A percentile compares a stretch with the other conserved stretches of the same genome.
Conservation (phyloP, 1,140 invertebrate species). For the Amyelois transitella region DNA sequence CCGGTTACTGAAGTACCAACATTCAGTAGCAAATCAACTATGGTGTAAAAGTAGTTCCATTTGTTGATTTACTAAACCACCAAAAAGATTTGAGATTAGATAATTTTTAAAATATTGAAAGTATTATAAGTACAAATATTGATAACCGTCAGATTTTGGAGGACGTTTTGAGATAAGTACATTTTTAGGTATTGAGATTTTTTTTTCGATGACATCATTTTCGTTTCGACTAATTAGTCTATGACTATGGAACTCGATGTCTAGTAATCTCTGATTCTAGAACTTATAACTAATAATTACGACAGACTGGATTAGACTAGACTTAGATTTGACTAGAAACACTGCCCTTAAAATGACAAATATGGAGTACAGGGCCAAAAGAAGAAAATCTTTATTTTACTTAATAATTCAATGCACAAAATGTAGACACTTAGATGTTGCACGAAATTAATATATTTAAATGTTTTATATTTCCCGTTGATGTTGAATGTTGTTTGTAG, state of each 20-base stretch:
- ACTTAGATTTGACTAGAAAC: background rate
- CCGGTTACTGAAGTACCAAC: constrained; percentile 50
- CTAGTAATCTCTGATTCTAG: background rate
- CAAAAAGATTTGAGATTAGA: constrained; percentile 11
- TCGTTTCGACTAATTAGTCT: background rate
- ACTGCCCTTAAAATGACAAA: constrained; percentile 16
- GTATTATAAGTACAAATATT: background rate
- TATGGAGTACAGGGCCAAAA: constrained; percentile 12
- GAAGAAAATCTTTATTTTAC: background rate
- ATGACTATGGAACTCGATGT: background rate
- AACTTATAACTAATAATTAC: background rate
- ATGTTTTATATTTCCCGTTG: constrained; percentile 17
- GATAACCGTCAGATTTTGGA: background rate
- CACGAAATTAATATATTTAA: constrained; percentile 13
- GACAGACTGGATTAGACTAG: background rate
- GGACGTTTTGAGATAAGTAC: background rate
- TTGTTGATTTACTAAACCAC: background rate
- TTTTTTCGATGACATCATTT: background rate
- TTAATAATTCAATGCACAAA: background rate
- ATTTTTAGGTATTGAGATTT: background rate
- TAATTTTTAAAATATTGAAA: background rate
- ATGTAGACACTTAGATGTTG: constrained; percentile 6
- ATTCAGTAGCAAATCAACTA: constrained; percentile 65
- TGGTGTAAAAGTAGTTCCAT: constrained; percentile 48
- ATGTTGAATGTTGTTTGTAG: constrained; percentile 6